phyloP scores from a whole-genome alignment of 2,113 vertebrate genomes.

The Indicator indicator region DNA sequence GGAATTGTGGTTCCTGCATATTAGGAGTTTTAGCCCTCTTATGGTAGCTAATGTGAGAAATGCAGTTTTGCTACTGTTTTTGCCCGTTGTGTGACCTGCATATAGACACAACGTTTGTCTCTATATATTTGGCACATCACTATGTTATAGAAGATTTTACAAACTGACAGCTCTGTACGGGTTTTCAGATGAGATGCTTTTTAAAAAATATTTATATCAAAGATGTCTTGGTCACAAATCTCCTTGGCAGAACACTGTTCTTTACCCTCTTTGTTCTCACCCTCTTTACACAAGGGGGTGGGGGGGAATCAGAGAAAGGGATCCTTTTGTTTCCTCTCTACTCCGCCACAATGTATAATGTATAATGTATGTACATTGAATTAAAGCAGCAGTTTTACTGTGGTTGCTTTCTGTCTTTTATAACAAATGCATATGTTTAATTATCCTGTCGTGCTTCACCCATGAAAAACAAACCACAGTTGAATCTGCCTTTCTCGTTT shows the following conservation, averaged over 20 bases:
- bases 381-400: neutral
- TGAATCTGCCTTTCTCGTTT: neutral
- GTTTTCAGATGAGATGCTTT: neutral
- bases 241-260: neutral
- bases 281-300: neutral
- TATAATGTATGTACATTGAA: neutral
- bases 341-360: neutral
- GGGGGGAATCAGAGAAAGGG: neutral
- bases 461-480: neutral
- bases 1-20: neutral
- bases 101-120: fast-evolving
- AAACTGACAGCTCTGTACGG: neutral
- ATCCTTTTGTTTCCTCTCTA: neutral
- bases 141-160: neutral
- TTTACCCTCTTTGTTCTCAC: neutral
- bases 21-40: neutral
- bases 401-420: neutral
- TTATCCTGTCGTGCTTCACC: neutral
- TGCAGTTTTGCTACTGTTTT: neutral
- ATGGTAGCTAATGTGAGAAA: neutral
- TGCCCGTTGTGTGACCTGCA: neutral
- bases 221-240: neutral
- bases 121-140: neutral
- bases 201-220: neutral
- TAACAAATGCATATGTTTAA: neutral